Evolutionary conservation across 2,888 invertebrate species (phyloP), one percentile per base, ranked within the genome.

Genomic region (Drosophila neotestacea): DNA sequence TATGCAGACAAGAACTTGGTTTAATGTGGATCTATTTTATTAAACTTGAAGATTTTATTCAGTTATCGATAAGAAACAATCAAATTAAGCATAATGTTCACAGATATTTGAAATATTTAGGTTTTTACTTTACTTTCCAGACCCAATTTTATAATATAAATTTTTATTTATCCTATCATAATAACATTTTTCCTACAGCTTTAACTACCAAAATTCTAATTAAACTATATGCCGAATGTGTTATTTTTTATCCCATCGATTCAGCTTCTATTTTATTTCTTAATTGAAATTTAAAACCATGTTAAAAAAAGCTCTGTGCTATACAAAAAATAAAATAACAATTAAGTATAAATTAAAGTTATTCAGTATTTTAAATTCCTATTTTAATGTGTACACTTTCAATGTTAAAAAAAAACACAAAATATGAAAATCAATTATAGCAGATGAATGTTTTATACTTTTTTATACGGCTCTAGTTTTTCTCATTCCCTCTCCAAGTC

Each of bases 391-490:
- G 22, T 3, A 41, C 13, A 16, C 27, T 6, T 44, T 13, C 13
- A 36, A 51, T 52, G 55, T 52, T 55, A 32, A 67, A 47, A 61
- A 47, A 55, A 48, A 58, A 28, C 13, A 59, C 42, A 50, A 48
- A 39, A 70, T 71, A 72, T 67, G 60, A 69, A 85, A 81, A 89
- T 89, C 85, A 85, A 89, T 89, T 87, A 85, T 79, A 65, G n/a
- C 65, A 71, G 51, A 16, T 59, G 44, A 27, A 41, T 70, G 36
- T 68, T 36, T 50, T 51, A 34, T 65, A 46, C 30, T 41, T 58
- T 79, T 60, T 65, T 59, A 58, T 69, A 50, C 3, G 9, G 27
- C 38, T 22, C 16, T 34, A 44, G 38, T 7, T 11, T 10, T 27
- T 6, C 11, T 2, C 11, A 5, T 28, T 16, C n/a, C 13, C 44